phyloP scores from a whole-genome alignment of 92 coral and sea anemone species.

The Parazoanthus atlanticus region DNA sequence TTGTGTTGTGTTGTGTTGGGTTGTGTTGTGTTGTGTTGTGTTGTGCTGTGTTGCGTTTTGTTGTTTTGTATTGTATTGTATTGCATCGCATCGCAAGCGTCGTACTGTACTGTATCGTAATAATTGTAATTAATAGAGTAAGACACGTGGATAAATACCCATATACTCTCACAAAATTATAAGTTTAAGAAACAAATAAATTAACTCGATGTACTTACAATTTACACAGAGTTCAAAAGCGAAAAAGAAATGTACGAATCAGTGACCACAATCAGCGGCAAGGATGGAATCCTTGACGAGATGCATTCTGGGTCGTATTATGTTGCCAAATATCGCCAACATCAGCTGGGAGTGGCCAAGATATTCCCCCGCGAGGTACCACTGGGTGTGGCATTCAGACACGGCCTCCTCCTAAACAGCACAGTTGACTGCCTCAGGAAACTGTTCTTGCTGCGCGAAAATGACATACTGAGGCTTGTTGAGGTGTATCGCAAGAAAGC shows the following conservation, averaged over 20 bases:
- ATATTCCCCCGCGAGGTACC: constrained; percentile 16
- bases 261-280: not conserved
- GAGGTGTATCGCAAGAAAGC: constrained; percentile 1
- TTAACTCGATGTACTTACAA: not conserved
- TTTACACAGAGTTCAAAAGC: constrained; percentile 12
- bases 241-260: constrained; percentile 23
- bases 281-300: constrained; percentile 27
- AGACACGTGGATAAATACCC: too few species aligned
- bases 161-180: too few species aligned
- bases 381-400: constrained; percentile 24
- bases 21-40: not conserved
- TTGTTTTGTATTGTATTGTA: not conserved
- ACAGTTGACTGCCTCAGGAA: constrained; percentile 23
- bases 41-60: not conserved
- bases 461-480: constrained; percentile 21
- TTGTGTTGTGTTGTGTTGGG: not conserved
- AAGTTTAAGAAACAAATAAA: too few species aligned
- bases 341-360: constrained; percentile 13
- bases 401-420: constrained; percentile 6
- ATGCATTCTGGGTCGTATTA: constrained; percentile 41
- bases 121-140: too few species aligned
- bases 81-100: not conserved
- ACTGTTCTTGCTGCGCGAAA: constrained; percentile 37
- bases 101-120: not conserved
- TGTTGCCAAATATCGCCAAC: not conserved